A percentile compares a stretch with the other conserved stretches of the same genome.
Conservation (phyloP, 2,888 invertebrate genomes). For the Scaptomyza cyrtandrae region DNA sequence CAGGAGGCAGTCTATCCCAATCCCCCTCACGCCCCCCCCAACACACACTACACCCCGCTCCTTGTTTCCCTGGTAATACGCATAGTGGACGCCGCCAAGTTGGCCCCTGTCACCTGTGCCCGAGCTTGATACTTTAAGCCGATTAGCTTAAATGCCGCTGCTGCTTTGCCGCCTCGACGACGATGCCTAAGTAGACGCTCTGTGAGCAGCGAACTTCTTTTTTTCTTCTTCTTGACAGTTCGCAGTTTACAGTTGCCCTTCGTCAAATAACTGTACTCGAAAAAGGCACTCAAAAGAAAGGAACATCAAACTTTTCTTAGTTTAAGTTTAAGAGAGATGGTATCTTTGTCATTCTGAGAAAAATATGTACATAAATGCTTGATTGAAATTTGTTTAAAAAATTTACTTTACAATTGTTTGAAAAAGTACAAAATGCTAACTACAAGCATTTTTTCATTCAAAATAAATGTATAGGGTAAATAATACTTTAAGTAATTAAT, state of each 20-base stretch:
- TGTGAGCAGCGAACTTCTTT: constrained; percentile 11
- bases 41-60: neutral
- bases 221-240: constrained; percentile 17
- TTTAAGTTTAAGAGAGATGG: neutral
- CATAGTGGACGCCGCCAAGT: constrained; percentile 34
- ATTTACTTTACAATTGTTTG: too few species aligned
- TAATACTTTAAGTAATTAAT: too few species aligned
- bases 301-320: neutral
- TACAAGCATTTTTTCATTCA: too few species aligned
- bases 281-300: neutral
- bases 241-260: constrained; percentile 28
- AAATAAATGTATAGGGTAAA: too few species aligned
- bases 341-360: neutral
- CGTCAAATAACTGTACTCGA: neutral
- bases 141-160: constrained; percentile 75
- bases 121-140: constrained; percentile 76
- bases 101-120: constrained; percentile 74
- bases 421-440: too few species aligned
- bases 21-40: neutral
- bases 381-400: too few species aligned
- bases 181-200: neutral
- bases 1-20: constrained; percentile 16
- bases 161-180: constrained; percentile 46
- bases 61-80: constrained; percentile 3
- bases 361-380: neutral